Evolutionary conservation across 2,113 vertebrate species (phyloP), one percentile per base, ranked within the genome.

Genomic region (Tor tambroides): DNA sequence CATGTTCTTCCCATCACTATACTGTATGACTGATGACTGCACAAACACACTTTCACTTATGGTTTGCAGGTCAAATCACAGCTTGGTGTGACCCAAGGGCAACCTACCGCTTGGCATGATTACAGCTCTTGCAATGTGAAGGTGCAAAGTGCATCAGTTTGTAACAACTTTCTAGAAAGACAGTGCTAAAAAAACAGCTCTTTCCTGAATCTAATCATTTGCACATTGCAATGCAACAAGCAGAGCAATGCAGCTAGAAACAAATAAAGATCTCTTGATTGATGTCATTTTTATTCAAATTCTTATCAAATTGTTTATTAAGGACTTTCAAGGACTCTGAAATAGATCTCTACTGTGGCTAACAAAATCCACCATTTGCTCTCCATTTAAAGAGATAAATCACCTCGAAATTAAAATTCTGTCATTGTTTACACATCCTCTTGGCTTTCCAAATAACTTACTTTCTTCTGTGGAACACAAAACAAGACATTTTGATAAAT

Each of bases 41-140:
- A 15, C 30, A 65, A 5, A 49, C 74, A 76, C n/a, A 3, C 41
- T 43, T 28, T 65, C 35, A 46, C 7, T 28, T 15, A 35, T 9
- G 8, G 38, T 17, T 32, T 63, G 78, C 78, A 80, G 80, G 80
- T 81, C 80, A 81, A 35, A 65, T 81, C n/a, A 5, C 80, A 81
- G 80, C 80, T 81, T 63, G 80, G 35, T 17, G 35, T 30, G 80
- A 81, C 38, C 59, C 59, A 65, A 65, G 80, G 38, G 59, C 5
- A 28, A 41, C 38, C 15, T 46, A 21, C 59, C 65, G 80, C 80
- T 46, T 19, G n/a, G 79, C 79, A 81, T 65, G 19, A 81, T 46
- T 65, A 81, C n/a, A 43, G 59, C n/a, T 81, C 35, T 26, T 26
- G 35, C 59, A 28, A 59, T 19, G 23, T n/a, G 23, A 59, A 65